phyloP scores from a whole-genome alignment of 2,797 vertebrate species.

The Rhabdomys pumilio region DNA sequence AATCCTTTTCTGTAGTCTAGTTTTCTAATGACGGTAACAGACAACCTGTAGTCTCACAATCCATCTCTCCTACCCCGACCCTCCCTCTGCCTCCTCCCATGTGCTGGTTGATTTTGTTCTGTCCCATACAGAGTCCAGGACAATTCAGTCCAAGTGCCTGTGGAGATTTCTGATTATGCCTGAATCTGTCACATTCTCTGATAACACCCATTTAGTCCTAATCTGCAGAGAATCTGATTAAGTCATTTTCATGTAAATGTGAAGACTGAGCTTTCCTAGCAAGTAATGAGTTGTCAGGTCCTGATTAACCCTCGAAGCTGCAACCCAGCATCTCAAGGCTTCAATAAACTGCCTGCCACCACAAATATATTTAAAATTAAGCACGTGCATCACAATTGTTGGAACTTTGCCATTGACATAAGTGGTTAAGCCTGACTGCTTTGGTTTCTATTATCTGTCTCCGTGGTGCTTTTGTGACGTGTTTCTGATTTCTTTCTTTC shows the following conservation, averaged over 20 bases:
- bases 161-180: slow-evolving; percentile 64
- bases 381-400: background rate
- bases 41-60: background rate
- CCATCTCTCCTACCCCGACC: accelerated
- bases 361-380: slow-evolving; percentile 73
- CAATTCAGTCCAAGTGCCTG: slow-evolving; percentile 59
- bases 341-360: slow-evolving; percentile 33
- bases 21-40: background rate
- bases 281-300: slow-evolving; percentile 35
- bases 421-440: background rate
- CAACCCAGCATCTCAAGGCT: background rate
- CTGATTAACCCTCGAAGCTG: slow-evolving; percentile 69
- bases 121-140: background rate
- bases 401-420: background rate
- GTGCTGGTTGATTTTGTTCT: background rate
- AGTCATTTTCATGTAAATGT: slow-evolving; percentile 78
- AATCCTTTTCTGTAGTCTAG: background rate
- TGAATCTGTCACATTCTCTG: slow-evolving; percentile 39
- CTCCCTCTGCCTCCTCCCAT: background rate
- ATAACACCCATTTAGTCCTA: slow-evolving; percentile 51
- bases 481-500: accelerated
- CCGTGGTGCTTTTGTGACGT: background rate
- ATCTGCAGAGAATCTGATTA: slow-evolving; percentile 71
- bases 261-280: slow-evolving; percentile 65
- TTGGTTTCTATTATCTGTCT: background rate